Percentiles rank a stretch among this genome's conserved stretches.
Conservation (phyloP, 2,888 invertebrate species). For the Diplolepis rosae region DNA sequence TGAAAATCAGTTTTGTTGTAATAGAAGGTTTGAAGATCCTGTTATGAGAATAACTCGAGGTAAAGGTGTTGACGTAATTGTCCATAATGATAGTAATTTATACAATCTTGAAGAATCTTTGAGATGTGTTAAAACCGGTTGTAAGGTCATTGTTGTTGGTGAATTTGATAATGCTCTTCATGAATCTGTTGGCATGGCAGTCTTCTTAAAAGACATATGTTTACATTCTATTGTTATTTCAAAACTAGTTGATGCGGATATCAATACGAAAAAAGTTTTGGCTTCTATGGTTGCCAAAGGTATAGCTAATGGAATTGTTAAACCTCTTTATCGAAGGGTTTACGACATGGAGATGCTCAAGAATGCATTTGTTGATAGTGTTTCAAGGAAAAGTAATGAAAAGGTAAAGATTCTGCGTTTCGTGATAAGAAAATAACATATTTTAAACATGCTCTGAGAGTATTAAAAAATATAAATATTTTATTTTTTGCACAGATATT, state of each 20-base stretch:
- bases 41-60: conserved; percentile 78
- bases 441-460: too few species aligned
- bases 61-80: conserved; percentile 80
- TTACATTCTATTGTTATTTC: conserved; percentile 71
- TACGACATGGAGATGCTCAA: conserved; percentile 81
- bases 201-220: conserved; percentile 43
- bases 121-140: conserved; percentile 70
- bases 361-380: conserved; percentile 80
- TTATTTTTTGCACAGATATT: too few species aligned
- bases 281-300: conserved; percentile 78
- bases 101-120: conserved; percentile 76
- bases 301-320: conserved; percentile 79
- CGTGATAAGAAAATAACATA: conserved; percentile 73
- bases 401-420: conserved; percentile 76
- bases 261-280: conserved; percentile 76
- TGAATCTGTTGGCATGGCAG: conserved; percentile 72
- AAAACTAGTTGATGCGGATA: conserved; percentile 66
- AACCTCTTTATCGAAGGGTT: conserved; percentile 80
- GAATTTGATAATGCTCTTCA: conserved; percentile 72
- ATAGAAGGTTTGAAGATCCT: conserved; percentile 85
- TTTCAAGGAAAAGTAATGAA: conserved; percentile 84
- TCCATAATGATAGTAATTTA: conserved; percentile 73
- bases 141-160: conserved; percentile 77
- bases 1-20: conserved; percentile 77
- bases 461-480: too few species aligned